Conservation (phyloP, 2,888 invertebrate genomes). For the Euclidia mi region DNA sequence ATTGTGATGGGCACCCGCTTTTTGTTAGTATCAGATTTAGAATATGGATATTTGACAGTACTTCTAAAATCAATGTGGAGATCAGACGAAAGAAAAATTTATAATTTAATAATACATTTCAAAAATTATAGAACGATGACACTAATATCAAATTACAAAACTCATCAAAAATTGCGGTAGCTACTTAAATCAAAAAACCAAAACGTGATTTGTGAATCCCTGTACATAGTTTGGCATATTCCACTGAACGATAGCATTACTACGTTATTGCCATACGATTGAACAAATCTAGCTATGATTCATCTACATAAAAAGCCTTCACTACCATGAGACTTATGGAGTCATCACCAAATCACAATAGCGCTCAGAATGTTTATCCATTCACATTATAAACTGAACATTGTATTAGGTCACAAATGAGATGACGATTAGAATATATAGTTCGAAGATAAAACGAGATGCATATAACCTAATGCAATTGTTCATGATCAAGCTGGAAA, state of each 20-base stretch:
- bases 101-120: constrained; percentile 21
- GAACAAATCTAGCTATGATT: constrained; percentile 42
- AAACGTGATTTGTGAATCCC: constrained; percentile 24
- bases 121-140: constrained; percentile 27
- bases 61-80: constrained; percentile 12
- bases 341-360: constrained; percentile 29
- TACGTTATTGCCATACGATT: constrained; percentile 29
- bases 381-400: constrained; percentile 27
- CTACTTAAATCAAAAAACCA: constrained; percentile 40
- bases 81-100: constrained; percentile 18
- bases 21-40: neutral
- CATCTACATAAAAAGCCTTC: constrained; percentile 48
- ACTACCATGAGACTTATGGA: constrained; percentile 33
- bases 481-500: constrained; percentile 73
- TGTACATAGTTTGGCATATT: constrained; percentile 26
- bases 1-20: constrained; percentile 1
- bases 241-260: constrained; percentile 34
- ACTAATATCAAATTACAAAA: constrained; percentile 31
- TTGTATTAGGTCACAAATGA: constrained; percentile 34
- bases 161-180: constrained; percentile 37
- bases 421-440: constrained; percentile 45
- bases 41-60: constrained; percentile 6
- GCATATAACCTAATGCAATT: constrained; percentile 63
- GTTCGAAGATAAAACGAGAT: constrained; percentile 51
- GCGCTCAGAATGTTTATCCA: constrained; percentile 19